Base-by-base conservation (phyloP, 2,888 invertebrate species). In the Eumacrocentrus americanus region DNA sequence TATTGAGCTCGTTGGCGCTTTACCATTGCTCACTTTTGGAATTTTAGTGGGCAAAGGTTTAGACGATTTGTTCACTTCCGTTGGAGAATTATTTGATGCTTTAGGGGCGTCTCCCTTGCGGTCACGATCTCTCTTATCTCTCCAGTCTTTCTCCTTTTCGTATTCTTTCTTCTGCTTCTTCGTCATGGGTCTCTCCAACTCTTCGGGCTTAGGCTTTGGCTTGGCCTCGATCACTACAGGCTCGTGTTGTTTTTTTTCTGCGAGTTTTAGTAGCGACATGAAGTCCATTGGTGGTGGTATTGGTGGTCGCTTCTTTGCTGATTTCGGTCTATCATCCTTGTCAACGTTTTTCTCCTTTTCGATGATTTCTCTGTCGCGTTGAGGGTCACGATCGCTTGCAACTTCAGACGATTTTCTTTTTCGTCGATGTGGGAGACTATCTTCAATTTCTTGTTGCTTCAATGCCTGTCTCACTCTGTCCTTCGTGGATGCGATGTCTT, bases 171-270 rank as follows among this genome's bases (percentile, higher is more conserved):
- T 91, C 73, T 95, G 93, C 68, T 88, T 91, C 68, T 91, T 91
- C 0, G 94, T 94, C 84, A 94, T 87, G 9, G 88, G 83, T 42
- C 91, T 84, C 67, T 91, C 92, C 0, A 86, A 84, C 60, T 88
- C 77, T 67, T 84, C 80, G 52, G 80, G 75, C 63, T 82, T 81
- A 35, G 74, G 73, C 56, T 80, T 80, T 14, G 70, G 69, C 72
- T 84, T 85, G 18, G 81, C 77, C 67, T 87, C 85, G 59, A 88
- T 80, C 23, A 88, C 84, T 1, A 93, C 77, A 0, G 94, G 94
- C 75, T 93, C 91, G 76, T 87, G 85, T 67, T 93, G 93, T 75
- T 94, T 94, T 73, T 91, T 87, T 69, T 90, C 91, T 0, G 94
- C 94, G 5, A 94, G 81, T 80, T 92, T 91, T 2, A 95, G 78